A percentile compares a stretch with the other conserved stretches of the same genome.
These are phyloP conservation scores for Sigmodon hispidus DNA, from an alignment of 2,113 vertebrate genomes.

Conservation along the genomic window DNA sequence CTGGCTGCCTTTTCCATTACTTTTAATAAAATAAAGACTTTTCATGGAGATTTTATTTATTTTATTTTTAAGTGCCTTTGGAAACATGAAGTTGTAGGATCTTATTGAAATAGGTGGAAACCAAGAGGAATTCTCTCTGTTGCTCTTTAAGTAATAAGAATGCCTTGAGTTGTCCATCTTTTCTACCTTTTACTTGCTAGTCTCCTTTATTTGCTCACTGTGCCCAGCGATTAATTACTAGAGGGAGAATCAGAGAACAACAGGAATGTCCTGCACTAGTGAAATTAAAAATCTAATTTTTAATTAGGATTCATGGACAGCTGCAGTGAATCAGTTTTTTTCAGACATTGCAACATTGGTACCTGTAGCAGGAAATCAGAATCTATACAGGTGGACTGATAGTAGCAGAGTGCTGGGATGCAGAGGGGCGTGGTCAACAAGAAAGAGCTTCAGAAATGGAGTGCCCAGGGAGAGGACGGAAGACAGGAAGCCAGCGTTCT, in stretches of 20 bases:
- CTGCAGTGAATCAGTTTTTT: background rate
- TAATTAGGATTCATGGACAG: background rate
- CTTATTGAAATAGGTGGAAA: background rate
- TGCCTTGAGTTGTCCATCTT: background rate
- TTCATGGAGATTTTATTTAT: background rate
- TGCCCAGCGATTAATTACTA: background rate
- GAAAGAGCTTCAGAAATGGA: no score
- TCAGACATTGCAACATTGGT: background rate
- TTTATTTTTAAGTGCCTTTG: background rate
- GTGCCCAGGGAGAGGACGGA: no score
- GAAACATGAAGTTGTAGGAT: background rate
- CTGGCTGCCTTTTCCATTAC: background rate
- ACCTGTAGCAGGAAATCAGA: background rate
- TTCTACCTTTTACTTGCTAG: background rate
- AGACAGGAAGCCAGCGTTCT: no score
- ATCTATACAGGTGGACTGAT: no score
- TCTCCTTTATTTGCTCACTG: background rate
- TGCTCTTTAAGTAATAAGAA: background rate
- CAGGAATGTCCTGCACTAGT: background rate
- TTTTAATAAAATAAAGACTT: background rate
- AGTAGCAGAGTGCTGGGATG: no score
- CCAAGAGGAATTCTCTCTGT: background rate
- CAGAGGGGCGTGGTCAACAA: no score
- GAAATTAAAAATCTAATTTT: background rate
- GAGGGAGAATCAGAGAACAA: background rate